Base-by-base conservation (phyloP, 2,888 invertebrate species). In the Pristionchus japonicus region DNA sequence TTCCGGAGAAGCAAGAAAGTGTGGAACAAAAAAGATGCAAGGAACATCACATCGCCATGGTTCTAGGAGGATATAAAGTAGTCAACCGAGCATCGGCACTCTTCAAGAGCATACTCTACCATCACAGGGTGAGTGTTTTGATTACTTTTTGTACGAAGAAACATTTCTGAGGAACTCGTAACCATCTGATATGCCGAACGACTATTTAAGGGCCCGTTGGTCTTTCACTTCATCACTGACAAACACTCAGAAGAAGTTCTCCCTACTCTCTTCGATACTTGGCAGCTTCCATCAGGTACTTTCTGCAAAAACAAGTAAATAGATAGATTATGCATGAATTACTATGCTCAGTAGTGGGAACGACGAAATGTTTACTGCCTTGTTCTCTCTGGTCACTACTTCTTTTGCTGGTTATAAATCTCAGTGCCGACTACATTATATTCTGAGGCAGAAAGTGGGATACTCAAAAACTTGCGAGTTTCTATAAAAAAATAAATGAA, bases 221-320 rank as follows among this genome's bases (percentile, higher is more conserved):
- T 90, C 13, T 86, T 91, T 1, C 90, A 91, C 86, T 77, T 91
- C 34, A 88, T 91, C 43, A 84, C 88, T 9, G 90, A 91, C 87
- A 31, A 89, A 17, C 77, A 84, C 20, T 85, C 90, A 31, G 17
- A 40, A 47, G 83, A 77, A 13, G 88, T 86, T 20, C 70, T 86
- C 27, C 49, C 67, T 9, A 80, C 80, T 13, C 43, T 87, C 23
- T 80, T 87, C 27, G 77, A 77, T 9, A 87, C 77, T 31, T 87
- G 87, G 87, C 3, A 52, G 11, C 34, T 87, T 3, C 87, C 87
- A 11, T 34, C 52, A 57, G 87, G 87, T 87, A 61, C 9, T 2
- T n/a, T n/a, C n/a, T n/a, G n/a, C n/a, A n/a, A n/a, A n/a, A n/a
- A n/a, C n/a, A n/a, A n/a, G 43, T 9, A 7, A 52, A 52, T 20